phyloP scores from a whole-genome alignment of 2,113 vertebrate species.

The Lynx canadensis region DNA sequence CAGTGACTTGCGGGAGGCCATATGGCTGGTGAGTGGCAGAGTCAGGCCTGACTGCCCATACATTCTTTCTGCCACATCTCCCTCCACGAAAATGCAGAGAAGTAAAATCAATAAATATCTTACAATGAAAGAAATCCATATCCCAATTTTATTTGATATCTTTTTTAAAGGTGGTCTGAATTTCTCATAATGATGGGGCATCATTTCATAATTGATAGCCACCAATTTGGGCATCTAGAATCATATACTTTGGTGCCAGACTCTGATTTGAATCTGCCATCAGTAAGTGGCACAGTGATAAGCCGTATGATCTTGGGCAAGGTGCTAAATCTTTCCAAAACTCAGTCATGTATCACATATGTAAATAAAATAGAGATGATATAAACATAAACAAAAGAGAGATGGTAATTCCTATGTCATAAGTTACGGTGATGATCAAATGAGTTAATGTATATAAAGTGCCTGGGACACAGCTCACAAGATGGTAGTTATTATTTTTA shows the following conservation, averaged over 20 bases:
- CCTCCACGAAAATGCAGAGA: not conserved
- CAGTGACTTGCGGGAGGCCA: not conserved
- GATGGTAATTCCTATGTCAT: not conserved
- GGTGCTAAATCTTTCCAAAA: slow-evolving; percentile 34
- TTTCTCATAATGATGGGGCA: not conserved
- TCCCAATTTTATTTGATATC: not conserved
- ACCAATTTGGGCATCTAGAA: not conserved
- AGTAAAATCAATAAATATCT: not conserved
- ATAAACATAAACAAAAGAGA: not conserved
- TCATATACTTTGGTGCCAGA: not conserved
- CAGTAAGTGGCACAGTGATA: not conserved
- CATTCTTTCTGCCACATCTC: not conserved
- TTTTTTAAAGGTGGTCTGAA: slow-evolving; percentile 7
- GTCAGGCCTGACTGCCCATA: not conserved
- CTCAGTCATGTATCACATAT: not conserved
- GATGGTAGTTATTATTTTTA: not conserved
- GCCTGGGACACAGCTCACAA: not conserved
- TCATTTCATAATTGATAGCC: not conserved
- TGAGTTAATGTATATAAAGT: not conserved
- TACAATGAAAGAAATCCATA: not conserved
- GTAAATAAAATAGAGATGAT: no score
- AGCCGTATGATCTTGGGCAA: not conserved
- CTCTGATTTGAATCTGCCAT: not conserved
- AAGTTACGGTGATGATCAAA: not conserved
- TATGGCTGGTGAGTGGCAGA: not conserved